phyloP scores from a whole-genome alignment of 2,113 vertebrate genomes.

The Nycticebus coucang region DNA sequence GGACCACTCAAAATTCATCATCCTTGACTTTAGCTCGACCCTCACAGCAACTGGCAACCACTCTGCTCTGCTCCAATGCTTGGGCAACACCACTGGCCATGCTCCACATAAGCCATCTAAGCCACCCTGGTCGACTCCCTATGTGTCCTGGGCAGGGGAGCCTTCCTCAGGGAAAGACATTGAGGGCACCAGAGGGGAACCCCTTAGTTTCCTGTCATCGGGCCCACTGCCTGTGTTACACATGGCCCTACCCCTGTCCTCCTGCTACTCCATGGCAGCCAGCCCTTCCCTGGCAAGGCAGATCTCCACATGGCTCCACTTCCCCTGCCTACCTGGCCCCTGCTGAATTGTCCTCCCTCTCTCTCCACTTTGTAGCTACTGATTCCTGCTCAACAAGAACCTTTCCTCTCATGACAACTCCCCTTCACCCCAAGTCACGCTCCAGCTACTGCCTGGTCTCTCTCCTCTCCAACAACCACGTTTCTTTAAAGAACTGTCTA shows the following conservation, averaged over 20 bases:
- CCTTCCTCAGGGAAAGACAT: background rate
- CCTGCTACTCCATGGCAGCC: background rate
- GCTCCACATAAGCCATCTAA: background rate
- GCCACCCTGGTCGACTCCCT: background rate
- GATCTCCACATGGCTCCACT: background rate
- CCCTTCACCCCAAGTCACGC: background rate
- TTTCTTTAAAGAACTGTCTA: background rate
- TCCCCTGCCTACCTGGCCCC: background rate
- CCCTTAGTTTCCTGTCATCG: background rate
- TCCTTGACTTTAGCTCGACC: background rate
- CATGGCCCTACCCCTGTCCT: background rate
- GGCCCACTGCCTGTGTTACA: background rate
- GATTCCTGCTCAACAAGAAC: background rate
- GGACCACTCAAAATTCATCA: background rate
- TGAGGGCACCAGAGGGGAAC: background rate
- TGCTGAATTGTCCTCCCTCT: background rate
- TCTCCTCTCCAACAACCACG: background rate
- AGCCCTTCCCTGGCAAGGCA: background rate
- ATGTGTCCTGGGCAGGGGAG: background rate
- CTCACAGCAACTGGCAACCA: background rate
- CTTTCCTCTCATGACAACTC: background rate
- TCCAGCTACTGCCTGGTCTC: background rate
- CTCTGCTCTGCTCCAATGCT: accelerated
- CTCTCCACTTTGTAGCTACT: background rate
- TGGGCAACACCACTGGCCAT: background rate